Evolutionary conservation across 1,140 invertebrate genomes (phyloP).

Genomic region (Brachionus sp.): DNA sequence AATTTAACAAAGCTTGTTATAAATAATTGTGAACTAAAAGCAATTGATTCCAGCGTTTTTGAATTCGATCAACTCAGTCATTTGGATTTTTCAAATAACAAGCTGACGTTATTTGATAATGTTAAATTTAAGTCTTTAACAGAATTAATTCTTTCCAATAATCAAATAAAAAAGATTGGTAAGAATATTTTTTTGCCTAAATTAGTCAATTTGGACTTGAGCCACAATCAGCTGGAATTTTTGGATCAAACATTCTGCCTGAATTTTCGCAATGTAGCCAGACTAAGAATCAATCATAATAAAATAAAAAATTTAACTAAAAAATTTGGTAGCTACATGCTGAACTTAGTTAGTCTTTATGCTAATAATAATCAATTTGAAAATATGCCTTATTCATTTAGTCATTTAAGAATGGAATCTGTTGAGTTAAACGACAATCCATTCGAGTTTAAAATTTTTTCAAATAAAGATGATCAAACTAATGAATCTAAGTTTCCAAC

Average conservation of each 20-base stretch:
- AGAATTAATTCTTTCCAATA: constrained; percentile 5
- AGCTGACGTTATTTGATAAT: not conserved
- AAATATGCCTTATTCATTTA: not conserved
- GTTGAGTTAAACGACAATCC: constrained; percentile 39
- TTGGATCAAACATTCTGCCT: constrained; percentile 27
- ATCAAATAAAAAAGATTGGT: constrained; percentile 18
- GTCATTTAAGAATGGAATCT: not conserved
- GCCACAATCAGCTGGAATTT: constrained; percentile 20
- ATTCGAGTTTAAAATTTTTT: not conserved
- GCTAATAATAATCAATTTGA: constrained; percentile 24
- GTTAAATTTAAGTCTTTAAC: not conserved
- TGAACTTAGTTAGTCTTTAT: constrained; percentile 7
- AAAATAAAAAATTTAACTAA: not conserved
- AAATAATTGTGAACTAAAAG: constrained; percentile 21
- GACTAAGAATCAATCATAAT: constrained; percentile 11
- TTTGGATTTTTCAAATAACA: constrained; percentile 29
- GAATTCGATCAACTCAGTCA: not conserved
- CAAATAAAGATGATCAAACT: not conserved
- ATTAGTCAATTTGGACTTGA: constrained; percentile 11
- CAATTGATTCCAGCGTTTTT: not conserved
- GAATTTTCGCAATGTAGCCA: constrained; percentile 5
- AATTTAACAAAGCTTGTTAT: constrained; percentile 35
- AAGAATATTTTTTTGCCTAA: not conserved
- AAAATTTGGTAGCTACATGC: not conserved
- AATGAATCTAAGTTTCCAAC: constrained; percentile 4